Evolutionary conservation across 2,888 invertebrate species (phyloP).

Genomic region (Brenthis daphne): DNA sequence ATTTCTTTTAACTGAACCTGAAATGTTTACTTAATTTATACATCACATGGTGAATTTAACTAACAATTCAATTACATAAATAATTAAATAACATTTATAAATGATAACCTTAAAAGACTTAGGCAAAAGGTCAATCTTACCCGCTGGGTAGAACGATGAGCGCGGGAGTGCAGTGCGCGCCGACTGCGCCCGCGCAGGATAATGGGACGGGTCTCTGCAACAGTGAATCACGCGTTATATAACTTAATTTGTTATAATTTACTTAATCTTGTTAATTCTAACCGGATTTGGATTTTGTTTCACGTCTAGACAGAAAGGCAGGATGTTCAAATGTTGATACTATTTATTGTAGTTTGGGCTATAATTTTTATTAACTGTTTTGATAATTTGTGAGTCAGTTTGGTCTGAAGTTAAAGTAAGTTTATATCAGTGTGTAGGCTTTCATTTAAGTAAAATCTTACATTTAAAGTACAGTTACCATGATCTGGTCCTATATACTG

Average conservation of each 20-base stretch:
- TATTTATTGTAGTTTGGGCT: no score
- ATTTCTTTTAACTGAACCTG: no score
- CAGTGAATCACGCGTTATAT: constrained; percentile 34
- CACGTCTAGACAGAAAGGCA: constrained; percentile 7
- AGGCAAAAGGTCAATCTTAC: constrained; percentile 22
- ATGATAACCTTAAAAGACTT: not conserved
- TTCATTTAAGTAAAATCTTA: no score
- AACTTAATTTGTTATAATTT: constrained; percentile 28
- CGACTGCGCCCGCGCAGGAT: constrained; percentile 64
- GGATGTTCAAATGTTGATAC: not conserved
- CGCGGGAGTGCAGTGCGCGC: constrained; percentile 45
- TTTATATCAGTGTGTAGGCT: no score
- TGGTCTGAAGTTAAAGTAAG: no score
- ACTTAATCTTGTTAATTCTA: constrained; percentile 15
- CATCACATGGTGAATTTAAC: no score
- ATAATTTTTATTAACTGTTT: no score
- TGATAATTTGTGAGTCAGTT: no score
- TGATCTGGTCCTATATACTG: no score
- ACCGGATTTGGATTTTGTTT: constrained; percentile 11
- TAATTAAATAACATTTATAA: not conserved
- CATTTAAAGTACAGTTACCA: no score
- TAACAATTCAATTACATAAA: no score
- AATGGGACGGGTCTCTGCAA: constrained; percentile 53
- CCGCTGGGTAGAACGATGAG: constrained; percentile 14
- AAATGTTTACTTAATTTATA: no score